Percentiles rank a stretch among this genome's conserved stretches.
phyloP scores from a whole-genome alignment of 2,797 vertebrate species.

The Acanthurus lineatus region DNA sequence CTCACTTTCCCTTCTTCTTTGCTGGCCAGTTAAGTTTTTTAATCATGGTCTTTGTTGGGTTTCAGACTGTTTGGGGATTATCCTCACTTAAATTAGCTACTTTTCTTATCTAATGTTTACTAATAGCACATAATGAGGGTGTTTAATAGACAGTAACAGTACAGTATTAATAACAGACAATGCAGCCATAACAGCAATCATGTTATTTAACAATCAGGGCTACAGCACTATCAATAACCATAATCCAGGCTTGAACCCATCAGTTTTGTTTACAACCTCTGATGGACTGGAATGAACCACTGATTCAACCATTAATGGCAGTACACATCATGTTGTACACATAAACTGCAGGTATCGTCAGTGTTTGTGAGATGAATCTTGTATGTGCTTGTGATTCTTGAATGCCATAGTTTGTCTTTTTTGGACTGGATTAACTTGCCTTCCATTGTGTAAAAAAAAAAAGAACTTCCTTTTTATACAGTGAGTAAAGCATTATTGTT shows the following conservation, averaged over 20 bases:
- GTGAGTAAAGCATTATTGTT: conserved; percentile 45
- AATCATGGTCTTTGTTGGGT: conserved; percentile 38
- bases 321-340: conserved; percentile 52
- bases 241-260: conserved; percentile 50
- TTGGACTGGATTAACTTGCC: conserved; percentile 52
- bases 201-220: conserved; percentile 67
- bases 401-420: conserved; percentile 47
- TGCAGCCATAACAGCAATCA: conserved; percentile 54
- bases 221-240: conserved; percentile 48
- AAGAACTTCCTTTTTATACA: conserved; percentile 65
- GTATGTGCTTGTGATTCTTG: conserved; percentile 60
- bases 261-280: conserved; percentile 57
- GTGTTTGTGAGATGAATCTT: conserved; percentile 58
- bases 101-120: conserved; percentile 46
- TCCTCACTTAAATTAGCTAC: conserved; percentile 45
- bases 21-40: conserved; percentile 30
- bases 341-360: conserved; percentile 46
- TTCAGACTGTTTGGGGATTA: conserved; percentile 47
- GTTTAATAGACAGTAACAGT: conserved; percentile 46
- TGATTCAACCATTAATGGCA: conserved; percentile 48
- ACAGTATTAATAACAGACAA: conserved; percentile 71
- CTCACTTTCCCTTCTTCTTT: conserved; percentile 33
- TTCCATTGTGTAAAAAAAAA: conserved; percentile 51
- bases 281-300: conserved; percentile 35
- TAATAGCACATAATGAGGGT: conserved; percentile 24